Conservation (phyloP, 2,797 vertebrate species). For the Notolepis coatsorum region DNA sequence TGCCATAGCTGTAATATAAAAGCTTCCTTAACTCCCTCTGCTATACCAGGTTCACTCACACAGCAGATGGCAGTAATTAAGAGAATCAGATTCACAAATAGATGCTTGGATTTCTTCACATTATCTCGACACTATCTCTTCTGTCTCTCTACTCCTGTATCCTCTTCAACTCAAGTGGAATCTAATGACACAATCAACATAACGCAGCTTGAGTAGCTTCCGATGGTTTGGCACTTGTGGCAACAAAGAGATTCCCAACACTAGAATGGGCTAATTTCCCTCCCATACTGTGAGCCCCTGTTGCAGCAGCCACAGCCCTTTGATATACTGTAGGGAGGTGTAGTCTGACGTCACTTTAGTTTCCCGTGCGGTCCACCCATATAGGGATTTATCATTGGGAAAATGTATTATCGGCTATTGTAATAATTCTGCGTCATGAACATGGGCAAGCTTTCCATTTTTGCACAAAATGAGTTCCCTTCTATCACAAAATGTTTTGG, state of each 20-base stretch:
- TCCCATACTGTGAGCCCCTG: slow-evolving; percentile 46
- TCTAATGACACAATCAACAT: slow-evolving; percentile 48
- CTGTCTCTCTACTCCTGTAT: slow-evolving; percentile 24
- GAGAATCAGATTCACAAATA: slow-evolving; percentile 47
- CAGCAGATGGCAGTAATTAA: slow-evolving; percentile 66
- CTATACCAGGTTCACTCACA: slow-evolving; percentile 23
- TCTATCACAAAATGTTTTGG: too few species aligned
- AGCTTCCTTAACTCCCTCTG: slow-evolving; percentile 27
- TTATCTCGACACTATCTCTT: slow-evolving; percentile 45
- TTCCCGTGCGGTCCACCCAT: too few species aligned
- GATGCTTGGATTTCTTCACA: slow-evolving; percentile 32
- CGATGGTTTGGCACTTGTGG: slow-evolving; percentile 2
- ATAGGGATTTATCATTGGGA: too few species aligned
- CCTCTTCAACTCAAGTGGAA: slow-evolving; percentile 47
- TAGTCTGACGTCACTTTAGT: too few species aligned
- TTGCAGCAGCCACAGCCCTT: too few species aligned
- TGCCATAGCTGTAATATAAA: slow-evolving; percentile 28
- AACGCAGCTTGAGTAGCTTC: slow-evolving; percentile 39
- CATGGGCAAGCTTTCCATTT: too few species aligned
- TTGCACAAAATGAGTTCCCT: too few species aligned
- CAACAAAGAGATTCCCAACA: slow-evolving; percentile 45
- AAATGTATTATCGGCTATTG: too few species aligned
- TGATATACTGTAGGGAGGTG: too few species aligned
- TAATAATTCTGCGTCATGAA: too few species aligned
- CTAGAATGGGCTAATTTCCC: slow-evolving; percentile 43